phyloP scores from a whole-genome alignment of 2,797 vertebrate genomes.

The Masticophis lateralis region DNA sequence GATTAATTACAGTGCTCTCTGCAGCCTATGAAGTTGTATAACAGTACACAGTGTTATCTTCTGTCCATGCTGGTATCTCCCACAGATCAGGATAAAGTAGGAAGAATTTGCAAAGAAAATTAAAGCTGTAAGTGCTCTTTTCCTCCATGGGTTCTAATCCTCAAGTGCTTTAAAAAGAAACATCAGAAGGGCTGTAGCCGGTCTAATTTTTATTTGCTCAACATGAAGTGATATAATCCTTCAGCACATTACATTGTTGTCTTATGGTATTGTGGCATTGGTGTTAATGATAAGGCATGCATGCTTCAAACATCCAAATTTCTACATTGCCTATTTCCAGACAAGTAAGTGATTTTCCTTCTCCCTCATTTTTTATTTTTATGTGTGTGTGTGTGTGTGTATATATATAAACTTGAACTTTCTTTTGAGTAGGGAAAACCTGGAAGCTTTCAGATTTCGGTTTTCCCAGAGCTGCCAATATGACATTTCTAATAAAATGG shows the following conservation, averaged over 20 bases:
- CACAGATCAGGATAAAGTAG: constrained; percentile 12
- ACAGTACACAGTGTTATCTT: neutral
- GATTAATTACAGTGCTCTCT: neutral
- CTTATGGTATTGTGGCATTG: constrained; percentile 62
- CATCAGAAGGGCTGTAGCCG: constrained; percentile 46
- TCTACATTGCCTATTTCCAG: constrained; percentile 66
- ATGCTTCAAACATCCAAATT: constrained; percentile 61
- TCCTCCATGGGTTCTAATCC: constrained; percentile 36
- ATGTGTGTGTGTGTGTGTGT: too few species aligned
- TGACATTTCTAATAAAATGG: too few species aligned
- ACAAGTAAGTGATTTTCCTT: constrained; percentile 62
- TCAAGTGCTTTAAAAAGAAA: constrained; percentile 42
- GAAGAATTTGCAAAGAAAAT: constrained; percentile 30
- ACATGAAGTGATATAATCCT: constrained; percentile 65
- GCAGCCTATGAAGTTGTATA: neutral
- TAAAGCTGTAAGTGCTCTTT: constrained; percentile 9
- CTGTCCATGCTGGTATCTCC: constrained; percentile 1
- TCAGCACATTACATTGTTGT: constrained; percentile 30
- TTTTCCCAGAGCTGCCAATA: too few species aligned
- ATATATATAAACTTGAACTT: too few species aligned
- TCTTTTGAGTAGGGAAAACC: too few species aligned
- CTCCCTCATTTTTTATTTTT: neutral
- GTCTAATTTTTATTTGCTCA: constrained; percentile 58
- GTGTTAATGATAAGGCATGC: constrained; percentile 51
- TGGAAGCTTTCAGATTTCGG: too few species aligned